These are phyloP conservation scores for Malthinus flaveolus DNA, from an alignment of 2,888 invertebrate genomes.

Conservation along the genomic window DNA sequence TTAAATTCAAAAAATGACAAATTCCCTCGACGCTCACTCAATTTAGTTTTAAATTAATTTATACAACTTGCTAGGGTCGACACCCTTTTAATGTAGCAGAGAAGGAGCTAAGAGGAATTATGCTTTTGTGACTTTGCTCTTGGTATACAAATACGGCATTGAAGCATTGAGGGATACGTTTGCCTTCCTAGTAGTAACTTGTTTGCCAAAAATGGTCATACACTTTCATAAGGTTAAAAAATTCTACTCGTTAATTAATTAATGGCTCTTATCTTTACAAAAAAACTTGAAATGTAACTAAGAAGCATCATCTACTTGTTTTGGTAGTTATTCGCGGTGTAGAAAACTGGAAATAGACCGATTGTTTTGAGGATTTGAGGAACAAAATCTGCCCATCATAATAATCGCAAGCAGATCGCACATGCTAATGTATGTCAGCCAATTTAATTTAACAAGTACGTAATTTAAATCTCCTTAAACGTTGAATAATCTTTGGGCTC, in stretches of 20 bases:
- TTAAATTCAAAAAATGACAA: not conserved
- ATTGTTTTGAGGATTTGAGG: no score
- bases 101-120: not conserved
- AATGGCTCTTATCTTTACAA: no score
- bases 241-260: slow-evolving; percentile 15
- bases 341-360: no score
- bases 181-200: slow-evolving; percentile 1
- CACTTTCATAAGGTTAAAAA: slow-evolving; percentile 24
- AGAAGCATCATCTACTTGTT: no score
- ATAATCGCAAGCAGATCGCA: no score
- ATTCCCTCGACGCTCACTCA: not conserved
- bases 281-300: no score
- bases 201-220: slow-evolving; percentile 25
- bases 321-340: no score
- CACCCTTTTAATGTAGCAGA: not conserved
- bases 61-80: not conserved
- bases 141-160: slow-evolving; percentile 1
- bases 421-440: no score
- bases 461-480: no score
- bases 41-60: slow-evolving; percentile 2
- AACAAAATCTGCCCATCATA: no score
- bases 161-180: not conserved
- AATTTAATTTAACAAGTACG: no score
- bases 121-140: not conserved
- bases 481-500: no score